phyloP scores from a whole-genome alignment of 2,113 vertebrate species.

The Psilopogon haemacephalus region DNA sequence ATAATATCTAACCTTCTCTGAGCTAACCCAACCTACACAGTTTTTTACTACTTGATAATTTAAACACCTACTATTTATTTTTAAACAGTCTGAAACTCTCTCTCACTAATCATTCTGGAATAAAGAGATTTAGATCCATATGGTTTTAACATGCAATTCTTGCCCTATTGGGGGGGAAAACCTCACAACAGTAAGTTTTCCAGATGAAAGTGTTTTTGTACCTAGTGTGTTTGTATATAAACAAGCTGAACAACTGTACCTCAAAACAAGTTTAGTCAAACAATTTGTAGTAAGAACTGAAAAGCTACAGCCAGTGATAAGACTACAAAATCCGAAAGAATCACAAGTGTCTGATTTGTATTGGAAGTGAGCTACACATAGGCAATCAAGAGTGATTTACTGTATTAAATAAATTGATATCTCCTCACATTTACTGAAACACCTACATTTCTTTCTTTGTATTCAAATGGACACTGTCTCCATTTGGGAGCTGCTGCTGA shows the following conservation, averaged over 20 bases:
- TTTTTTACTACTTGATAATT: background rate
- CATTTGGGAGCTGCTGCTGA: background rate
- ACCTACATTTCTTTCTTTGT: background rate
- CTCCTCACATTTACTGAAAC: background rate
- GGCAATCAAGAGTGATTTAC: background rate
- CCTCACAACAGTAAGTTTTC: background rate
- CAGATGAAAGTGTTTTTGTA: background rate
- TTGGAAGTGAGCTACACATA: background rate
- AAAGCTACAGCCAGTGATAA: background rate
- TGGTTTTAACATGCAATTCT: background rate
- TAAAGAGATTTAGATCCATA: background rate
- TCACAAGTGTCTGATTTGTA: background rate
- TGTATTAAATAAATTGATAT: background rate
- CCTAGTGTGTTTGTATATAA: background rate
- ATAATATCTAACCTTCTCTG: rapidly evolving
- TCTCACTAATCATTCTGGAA: background rate
- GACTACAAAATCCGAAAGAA: background rate
- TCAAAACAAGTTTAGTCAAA: background rate
- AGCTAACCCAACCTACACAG: background rate
- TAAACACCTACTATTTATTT: background rate
- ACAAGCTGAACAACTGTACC: background rate
- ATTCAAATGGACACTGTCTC: background rate
- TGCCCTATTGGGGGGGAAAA: background rate
- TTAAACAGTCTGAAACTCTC: background rate
- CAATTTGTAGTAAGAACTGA: background rate